These are phyloP conservation scores for Ginglymostoma cirratum DNA, from an alignment of 2,113 vertebrate genomes.

Conservation along the genomic window DNA sequence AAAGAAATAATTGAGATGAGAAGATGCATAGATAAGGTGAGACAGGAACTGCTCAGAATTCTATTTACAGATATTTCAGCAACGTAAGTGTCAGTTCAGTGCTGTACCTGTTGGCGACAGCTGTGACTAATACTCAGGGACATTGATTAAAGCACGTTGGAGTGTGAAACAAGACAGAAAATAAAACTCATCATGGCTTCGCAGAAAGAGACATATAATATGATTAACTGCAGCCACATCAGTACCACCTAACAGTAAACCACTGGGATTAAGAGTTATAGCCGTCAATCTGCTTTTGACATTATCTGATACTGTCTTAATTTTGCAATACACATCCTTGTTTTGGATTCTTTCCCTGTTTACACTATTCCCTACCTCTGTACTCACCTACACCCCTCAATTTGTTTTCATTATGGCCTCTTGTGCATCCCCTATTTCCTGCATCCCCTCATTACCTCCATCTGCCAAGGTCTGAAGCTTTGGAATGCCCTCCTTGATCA, in stretches of 20 bases:
- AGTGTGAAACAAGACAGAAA: not conserved
- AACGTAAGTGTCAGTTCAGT: not conserved
- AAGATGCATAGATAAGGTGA: too few relatives aligned
- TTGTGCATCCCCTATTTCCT: not conserved
- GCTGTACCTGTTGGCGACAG: not conserved
- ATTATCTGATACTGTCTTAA: not conserved
- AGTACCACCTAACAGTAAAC: not conserved
- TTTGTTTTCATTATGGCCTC: not conserved
- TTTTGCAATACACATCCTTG: not conserved
- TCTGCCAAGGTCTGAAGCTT: not conserved
- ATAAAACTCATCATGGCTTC: not conserved
- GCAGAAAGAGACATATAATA: not conserved
- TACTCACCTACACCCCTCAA: not conserved
- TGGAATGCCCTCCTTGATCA: not conserved
- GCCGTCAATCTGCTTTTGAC: not conserved
- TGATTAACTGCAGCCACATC: too few relatives aligned
- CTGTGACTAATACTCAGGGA: not conserved
- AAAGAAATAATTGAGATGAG: too few relatives aligned
- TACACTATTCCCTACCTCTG: not conserved
- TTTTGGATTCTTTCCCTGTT: not conserved
- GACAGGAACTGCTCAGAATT: too few relatives aligned
- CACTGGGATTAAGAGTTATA: not conserved
- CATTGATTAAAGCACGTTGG: not conserved
- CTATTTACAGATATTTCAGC: not conserved
- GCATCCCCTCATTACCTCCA: not conserved